Conservation (phyloP, 37 sponge, comb jelly and placozoan species). For the Beroe ovata region DNA sequence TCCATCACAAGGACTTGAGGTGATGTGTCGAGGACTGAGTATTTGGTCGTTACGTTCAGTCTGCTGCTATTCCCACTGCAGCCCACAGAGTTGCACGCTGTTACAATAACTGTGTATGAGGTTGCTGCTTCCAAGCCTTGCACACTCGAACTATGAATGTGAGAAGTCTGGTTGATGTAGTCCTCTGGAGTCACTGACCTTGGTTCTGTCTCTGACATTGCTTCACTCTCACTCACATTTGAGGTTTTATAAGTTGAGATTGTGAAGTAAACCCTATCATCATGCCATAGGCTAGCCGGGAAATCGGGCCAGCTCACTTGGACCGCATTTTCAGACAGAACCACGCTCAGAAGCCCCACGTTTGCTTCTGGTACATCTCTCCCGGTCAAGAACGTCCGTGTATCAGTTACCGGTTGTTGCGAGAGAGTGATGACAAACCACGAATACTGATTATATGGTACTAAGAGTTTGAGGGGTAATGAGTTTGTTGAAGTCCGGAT, state of each 20-base stretch:
- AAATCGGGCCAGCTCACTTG: neutral
- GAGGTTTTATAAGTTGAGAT: neutral
- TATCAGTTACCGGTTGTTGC: slow-evolving; percentile 7
- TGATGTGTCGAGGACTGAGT: neutral
- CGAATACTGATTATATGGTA: slow-evolving; percentile 15
- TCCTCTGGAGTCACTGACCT: neutral
- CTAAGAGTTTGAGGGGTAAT: neutral
- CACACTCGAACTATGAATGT: neutral
- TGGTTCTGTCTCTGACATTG: neutral
- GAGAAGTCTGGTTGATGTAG: neutral
- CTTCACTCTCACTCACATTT: neutral
- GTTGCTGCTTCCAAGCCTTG: neutral
- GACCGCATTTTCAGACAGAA: neutral
- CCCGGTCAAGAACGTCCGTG: neutral
- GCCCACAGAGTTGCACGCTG: slow-evolving; percentile 11
- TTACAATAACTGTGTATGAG: neutral
- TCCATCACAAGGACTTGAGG: neutral
- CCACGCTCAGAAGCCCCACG: neutral
- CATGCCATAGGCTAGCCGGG: neutral
- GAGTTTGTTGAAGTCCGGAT: neutral
- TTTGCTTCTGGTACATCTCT: neutral
- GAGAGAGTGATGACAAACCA: neutral
- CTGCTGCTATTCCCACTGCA: neutral
- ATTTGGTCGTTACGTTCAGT: neutral
- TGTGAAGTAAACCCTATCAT: slow-evolving; percentile 15